Base-by-base conservation (phyloP, 2,888 invertebrate genomes). In the Ctenicera cuprea region DNA sequence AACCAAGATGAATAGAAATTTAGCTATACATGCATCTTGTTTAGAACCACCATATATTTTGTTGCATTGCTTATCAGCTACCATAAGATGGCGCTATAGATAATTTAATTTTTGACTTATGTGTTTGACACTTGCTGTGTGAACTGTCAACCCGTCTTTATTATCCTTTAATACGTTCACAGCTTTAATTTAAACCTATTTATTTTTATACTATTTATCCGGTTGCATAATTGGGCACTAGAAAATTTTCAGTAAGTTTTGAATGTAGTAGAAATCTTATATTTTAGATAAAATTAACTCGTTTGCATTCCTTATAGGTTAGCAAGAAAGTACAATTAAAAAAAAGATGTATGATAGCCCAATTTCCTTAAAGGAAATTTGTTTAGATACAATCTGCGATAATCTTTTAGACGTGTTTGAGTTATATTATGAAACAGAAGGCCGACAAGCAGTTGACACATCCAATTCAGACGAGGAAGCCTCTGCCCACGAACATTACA, bases 311-410 rank as follows among this genome's bases (percentile, higher is more conserved):
- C 16, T 59, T 59, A n/a, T 41, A 59, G 59, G 59, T 59, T 59
- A 59, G 14, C 59, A n/a, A 18, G n/a, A 33, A 26, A 22, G 14
- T n/a, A 22, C 14, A 54, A 54, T 33, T 12, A 4, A 52, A 33
- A 54, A 54, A 26, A 37, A 50, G 11, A 92, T 92, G 92, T 91
- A 89, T 81, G 91, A 91, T 83, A 90, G 89, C 75, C 92, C 92
- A 45, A 86, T 87, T 81, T 89, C 90, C 75, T 87, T 93, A 66
- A 91, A 91, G 85, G 90, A 91, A 78, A 87, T 89, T 79, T 92
- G 92, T 84, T 87, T 92, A 54, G 90, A 91, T 81, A 90, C 89
- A 78, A 91, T 92, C 78, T 91, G 91, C 83, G 90, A 90, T 78
- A 91, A 92, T 83, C 87, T 92, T 72, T 85, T 88, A 76, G 88